Percentiles rank a stretch among this genome's conserved stretches.
phyloP scores from a whole-genome alignment of 2,888 invertebrate species.

The Latheticus oryzae region DNA sequence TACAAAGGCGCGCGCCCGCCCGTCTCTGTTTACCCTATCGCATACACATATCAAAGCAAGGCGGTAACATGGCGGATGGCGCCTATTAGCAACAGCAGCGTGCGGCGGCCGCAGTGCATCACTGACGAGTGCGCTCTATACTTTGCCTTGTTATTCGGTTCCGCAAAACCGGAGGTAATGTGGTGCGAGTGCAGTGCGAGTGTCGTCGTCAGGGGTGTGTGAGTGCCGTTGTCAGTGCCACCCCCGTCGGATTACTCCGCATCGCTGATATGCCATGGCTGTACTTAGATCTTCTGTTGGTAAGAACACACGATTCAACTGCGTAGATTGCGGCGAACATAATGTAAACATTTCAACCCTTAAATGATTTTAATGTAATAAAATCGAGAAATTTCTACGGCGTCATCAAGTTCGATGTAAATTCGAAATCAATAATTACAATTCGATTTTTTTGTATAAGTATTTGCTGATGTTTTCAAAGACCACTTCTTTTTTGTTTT shows the following conservation, averaged over 20 bases:
- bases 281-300: conserved; percentile 64
- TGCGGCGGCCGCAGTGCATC: conserved; percentile 56
- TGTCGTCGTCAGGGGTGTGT: conserved; percentile 39
- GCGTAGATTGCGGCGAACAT: conserved; percentile 12
- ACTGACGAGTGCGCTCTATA: conserved; percentile 51
- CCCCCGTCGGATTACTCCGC: conserved; percentile 25
- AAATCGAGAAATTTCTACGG: conserved; percentile 9
- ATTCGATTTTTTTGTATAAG: too few species aligned
- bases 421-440: conserved; percentile 22
- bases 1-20: conserved; percentile 49
- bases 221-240: conserved; percentile 18
- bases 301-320: conserved; percentile 51
- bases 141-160: conserved; percentile 51
- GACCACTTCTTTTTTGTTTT: too few species aligned
- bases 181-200: conserved; percentile 38
- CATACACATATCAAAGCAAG: conserved; percentile 53
- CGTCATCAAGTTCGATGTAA: conserved; percentile 3
- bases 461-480: too few species aligned
- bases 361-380: not conserved
- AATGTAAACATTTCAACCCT: conserved; percentile 1
- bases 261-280: conserved; percentile 60
- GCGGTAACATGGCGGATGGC: conserved; percentile 60
- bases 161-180: conserved; percentile 48
- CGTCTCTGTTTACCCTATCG: conserved; percentile 57
- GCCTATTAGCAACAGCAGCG: conserved; percentile 55